A percentile compares a stretch with the other conserved stretches of the same genome.
These are phyloP conservation scores for Rhineura floridana DNA, from an alignment of 2,113 vertebrate genomes.

Conservation along the genomic window DNA sequence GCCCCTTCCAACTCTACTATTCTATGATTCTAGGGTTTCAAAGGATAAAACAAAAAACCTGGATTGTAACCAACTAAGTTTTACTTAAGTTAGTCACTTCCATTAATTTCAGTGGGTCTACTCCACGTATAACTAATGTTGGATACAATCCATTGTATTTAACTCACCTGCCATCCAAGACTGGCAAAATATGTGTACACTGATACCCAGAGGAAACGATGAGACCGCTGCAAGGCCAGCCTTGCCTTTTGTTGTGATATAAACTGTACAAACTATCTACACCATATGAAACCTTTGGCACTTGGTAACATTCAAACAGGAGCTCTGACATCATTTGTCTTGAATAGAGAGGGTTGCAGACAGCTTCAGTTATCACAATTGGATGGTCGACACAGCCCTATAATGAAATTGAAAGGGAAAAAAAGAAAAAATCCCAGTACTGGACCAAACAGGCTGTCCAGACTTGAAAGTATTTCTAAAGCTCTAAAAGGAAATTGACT, in stretches of 20 bases:
- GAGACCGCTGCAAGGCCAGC: constrained; percentile 79
- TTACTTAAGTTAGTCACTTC: not conserved
- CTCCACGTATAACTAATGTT: no score
- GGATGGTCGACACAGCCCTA: constrained; percentile 83
- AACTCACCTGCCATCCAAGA: constrained; percentile 91
- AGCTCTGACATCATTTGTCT: constrained; percentile 89
- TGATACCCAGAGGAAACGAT: constrained; percentile 93
- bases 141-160: not conserved
- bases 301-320: constrained; percentile 92
- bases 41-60: no score
- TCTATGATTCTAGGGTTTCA: no score
- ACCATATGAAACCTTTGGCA: constrained; percentile 91
- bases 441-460: not conserved
- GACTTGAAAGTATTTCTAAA: not conserved
- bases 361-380: constrained; percentile 81
- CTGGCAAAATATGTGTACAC: constrained; percentile 91
- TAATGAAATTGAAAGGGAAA: constrained; percentile 29
- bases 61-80: no score
- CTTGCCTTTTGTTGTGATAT: constrained; percentile 80
- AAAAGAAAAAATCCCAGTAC: not conserved
- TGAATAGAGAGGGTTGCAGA: constrained; percentile 82
- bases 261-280: constrained; percentile 94
- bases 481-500: not conserved
- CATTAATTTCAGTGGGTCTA: no score
- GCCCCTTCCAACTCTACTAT: no score